These are phyloP conservation scores for Cheiracanthium punctorium DNA, from an alignment of 2,888 invertebrate species.

Conservation along the genomic window DNA sequence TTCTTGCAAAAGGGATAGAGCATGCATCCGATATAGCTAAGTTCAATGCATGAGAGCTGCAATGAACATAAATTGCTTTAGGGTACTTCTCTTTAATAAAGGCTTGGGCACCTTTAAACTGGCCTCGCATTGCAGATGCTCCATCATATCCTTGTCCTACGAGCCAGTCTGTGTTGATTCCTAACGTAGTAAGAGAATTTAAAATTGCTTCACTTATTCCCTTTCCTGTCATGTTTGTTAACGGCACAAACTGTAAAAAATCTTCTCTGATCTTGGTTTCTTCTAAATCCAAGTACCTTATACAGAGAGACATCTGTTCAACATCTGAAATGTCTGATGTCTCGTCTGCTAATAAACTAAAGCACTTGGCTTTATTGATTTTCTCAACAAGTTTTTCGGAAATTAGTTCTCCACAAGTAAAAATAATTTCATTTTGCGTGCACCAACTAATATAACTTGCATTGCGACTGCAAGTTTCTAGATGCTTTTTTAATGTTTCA, in stretches of 20 bases:
- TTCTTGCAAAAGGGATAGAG: background rate
- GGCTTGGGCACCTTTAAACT: conserved; percentile 9
- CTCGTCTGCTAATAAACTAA: background rate
- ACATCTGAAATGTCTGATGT: background rate
- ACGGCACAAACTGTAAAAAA: background rate
- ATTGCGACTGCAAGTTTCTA: background rate
- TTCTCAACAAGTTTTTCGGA: background rate
- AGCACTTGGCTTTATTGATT: background rate
- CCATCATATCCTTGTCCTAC: background rate
- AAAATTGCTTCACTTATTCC: background rate
- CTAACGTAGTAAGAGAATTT: background rate
- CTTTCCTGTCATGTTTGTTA: background rate
- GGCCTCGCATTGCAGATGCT: background rate
- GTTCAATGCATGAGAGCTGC: background rate
- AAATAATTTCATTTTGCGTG: conserved; percentile 2
- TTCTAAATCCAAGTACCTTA: background rate
- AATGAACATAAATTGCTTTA: background rate
- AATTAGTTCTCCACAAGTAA: background rate
- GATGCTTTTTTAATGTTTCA: background rate
- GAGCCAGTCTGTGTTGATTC: background rate
- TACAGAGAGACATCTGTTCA: background rate
- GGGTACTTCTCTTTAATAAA: background rate
- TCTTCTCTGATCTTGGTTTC: background rate
- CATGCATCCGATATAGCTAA: background rate
- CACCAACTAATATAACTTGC: background rate